These are phyloP conservation scores for Australoheros scitulus DNA, from an alignment of 2,113 vertebrate genomes.

Conservation along the genomic window DNA sequence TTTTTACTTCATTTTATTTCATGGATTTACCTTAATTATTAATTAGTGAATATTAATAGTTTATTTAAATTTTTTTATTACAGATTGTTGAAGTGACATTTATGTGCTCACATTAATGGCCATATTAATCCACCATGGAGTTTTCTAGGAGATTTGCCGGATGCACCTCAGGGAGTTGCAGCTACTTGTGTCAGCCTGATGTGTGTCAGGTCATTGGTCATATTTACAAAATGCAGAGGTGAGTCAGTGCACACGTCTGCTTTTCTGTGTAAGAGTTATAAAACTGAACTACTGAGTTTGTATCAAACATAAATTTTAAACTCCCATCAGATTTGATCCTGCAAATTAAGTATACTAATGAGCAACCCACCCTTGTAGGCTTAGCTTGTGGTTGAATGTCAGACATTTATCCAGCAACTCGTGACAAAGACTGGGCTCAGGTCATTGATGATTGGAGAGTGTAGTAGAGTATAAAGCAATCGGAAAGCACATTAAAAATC, in stretches of 20 bases:
- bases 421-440: background rate
- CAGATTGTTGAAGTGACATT: background rate
- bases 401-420: background rate
- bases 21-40: background rate
- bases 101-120: background rate
- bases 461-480: background rate
- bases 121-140: background rate
- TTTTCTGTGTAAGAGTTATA: background rate
- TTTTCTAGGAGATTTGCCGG: constrained; percentile 21
- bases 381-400: background rate
- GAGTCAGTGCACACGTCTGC: background rate
- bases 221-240: background rate
- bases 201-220: constrained; percentile 25
- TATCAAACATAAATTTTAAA: background rate
- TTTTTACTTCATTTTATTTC: background rate
- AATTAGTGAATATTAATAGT: background rate
- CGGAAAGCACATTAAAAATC: background rate
- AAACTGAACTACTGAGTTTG: background rate
- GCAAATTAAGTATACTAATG: background rate
- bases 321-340: background rate
- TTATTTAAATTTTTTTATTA: background rate
- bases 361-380: background rate
- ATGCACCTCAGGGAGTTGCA: background rate
- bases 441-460: background rate
- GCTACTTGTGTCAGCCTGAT: constrained; percentile 34